Conservation (phyloP, 2,797 vertebrate genomes). For the Moxostoma hubbsi region DNA sequence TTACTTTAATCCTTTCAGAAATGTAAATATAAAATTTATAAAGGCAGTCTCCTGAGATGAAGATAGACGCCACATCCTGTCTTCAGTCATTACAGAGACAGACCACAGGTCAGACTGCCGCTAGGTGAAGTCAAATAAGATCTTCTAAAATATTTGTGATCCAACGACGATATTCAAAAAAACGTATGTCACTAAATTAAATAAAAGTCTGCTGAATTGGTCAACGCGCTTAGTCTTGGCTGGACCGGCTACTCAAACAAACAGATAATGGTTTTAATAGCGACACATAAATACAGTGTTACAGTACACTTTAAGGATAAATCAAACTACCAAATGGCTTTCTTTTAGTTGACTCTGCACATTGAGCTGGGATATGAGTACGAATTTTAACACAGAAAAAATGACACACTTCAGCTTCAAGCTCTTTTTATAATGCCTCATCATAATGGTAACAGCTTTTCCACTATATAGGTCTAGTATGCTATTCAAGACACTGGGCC, state of each 20-base stretch:
- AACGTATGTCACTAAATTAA: too few relatives aligned
- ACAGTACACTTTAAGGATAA: too few relatives aligned
- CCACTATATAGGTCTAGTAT: slow-evolving; percentile 10
- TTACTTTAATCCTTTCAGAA: not conserved
- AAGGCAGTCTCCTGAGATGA: not conserved
- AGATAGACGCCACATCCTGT: not conserved
- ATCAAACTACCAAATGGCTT: too few relatives aligned
- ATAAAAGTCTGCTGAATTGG: too few relatives aligned
- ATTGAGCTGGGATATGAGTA: too few relatives aligned
- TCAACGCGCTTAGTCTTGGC: too few relatives aligned
- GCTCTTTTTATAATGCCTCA: not conserved
- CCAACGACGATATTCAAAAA: too few relatives aligned
- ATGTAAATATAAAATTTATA: not conserved
- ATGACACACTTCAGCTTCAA: not conserved
- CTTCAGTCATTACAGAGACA: not conserved
- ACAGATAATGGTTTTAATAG: too few relatives aligned
- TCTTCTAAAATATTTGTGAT: not conserved
- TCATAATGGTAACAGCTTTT: not conserved
- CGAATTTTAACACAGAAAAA: too few relatives aligned
- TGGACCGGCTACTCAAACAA: too few relatives aligned
- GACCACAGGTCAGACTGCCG: not conserved
- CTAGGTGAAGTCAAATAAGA: not conserved
- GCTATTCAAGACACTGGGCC: slow-evolving; percentile 19
- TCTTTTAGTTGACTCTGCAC: too few relatives aligned
- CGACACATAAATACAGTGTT: too few relatives aligned